phyloP scores from a whole-genome alignment of 2,113 vertebrate species.

The Epinephelus moara region DNA sequence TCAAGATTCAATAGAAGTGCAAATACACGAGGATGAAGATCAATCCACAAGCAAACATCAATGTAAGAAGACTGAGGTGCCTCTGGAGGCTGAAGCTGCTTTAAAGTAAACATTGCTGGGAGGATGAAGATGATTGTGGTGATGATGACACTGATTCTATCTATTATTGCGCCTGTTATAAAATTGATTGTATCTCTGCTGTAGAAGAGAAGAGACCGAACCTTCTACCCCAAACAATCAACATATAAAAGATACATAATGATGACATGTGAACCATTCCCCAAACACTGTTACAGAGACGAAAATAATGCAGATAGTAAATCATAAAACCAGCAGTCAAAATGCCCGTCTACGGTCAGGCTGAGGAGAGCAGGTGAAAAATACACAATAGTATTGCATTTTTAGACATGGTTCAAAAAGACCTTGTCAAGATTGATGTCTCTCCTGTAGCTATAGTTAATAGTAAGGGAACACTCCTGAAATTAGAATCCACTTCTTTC shows the following conservation, averaged over 20 bases:
- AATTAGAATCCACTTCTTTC: conserved; percentile 86
- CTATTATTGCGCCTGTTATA: conserved; percentile 43
- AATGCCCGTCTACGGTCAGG: conserved; percentile 54
- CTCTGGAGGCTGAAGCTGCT: conserved; percentile 31
- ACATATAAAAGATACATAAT: conserved; percentile 52
- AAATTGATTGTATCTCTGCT: conserved; percentile 42
- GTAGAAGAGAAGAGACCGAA: conserved; percentile 14
- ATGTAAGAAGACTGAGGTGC: conserved; percentile 11
- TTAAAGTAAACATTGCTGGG: conserved; percentile 32
- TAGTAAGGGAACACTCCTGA: conserved; percentile 81
- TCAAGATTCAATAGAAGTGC: conserved; percentile 50
- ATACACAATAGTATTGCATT: conserved; percentile 75
- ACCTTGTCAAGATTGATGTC: conserved; percentile 86
- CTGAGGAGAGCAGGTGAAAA: conserved; percentile 70
- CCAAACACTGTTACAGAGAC: conserved; percentile 45
- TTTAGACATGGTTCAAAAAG: conserved; percentile 80
- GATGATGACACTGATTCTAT: conserved; percentile 51
- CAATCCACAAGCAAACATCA: conserved; percentile 57
- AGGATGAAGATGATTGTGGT: conserved; percentile 36
- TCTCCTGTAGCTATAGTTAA: conserved; percentile 82
- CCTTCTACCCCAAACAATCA: conserved; percentile 45
- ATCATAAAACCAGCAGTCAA: conserved; percentile 51
- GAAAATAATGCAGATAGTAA: conserved; percentile 65
- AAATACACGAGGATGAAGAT: conserved; percentile 45
- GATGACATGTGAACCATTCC: conserved; percentile 44